Evolutionary conservation across 2,797 vertebrate species (phyloP).

Genomic region (Masticophis lateralis): DNA sequence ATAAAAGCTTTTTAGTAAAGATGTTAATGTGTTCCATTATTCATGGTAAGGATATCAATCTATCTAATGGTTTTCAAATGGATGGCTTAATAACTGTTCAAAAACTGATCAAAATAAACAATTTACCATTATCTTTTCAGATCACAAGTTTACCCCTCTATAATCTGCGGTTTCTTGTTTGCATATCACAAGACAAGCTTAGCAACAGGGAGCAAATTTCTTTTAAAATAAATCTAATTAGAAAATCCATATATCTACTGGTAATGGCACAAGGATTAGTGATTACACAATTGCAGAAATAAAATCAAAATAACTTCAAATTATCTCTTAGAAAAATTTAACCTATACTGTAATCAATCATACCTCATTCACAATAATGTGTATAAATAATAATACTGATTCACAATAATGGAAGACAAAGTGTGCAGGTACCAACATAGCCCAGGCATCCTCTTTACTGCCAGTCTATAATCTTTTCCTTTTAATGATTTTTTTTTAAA

Average conservation of each 20-base stretch:
- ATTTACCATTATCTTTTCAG: neutral
- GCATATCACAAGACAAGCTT: constrained; percentile 3
- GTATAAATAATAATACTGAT: neutral
- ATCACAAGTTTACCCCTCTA: neutral
- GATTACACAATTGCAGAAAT: constrained; percentile 37
- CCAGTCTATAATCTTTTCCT: neutral
- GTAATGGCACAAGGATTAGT: constrained; percentile 37
- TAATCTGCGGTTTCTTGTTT: constrained; percentile 13
- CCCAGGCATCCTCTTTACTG: neutral
- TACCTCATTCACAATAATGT: neutral
- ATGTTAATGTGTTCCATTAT: neutral
- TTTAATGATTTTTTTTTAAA: neutral
- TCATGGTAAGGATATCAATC: neutral
- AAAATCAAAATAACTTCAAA: constrained; percentile 4
- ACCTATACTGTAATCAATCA: neutral
- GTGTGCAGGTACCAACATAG: neutral
- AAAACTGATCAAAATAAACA: neutral
- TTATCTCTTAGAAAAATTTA: neutral
- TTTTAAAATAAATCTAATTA: constrained; percentile 36
- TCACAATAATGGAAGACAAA: neutral
- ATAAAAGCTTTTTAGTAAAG: neutral
- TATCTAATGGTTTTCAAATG: accelerated
- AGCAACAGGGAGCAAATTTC: constrained; percentile 31
- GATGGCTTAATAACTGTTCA: neutral
- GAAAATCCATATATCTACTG: constrained; percentile 46